Evolutionary conservation across 2,113 vertebrate genomes (phyloP).

Genomic region (Zeus faber): DNA sequence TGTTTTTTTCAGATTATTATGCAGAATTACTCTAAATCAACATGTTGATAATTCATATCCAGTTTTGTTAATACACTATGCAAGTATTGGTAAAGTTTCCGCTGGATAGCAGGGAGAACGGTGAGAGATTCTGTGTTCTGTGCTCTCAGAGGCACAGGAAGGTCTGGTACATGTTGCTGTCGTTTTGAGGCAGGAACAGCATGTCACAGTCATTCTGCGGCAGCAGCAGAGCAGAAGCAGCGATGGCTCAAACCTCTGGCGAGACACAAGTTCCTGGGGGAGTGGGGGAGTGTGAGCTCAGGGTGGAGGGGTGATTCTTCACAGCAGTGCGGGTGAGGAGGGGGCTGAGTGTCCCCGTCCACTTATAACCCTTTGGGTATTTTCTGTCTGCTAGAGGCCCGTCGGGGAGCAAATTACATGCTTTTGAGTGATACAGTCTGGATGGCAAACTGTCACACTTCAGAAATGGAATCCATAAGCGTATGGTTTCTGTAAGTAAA

Average conservation of each 20-base stretch:
- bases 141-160: no score
- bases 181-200: no score
- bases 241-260: slow-evolving; percentile 31
- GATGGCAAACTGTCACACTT: slow-evolving; percentile 37
- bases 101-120: no score
- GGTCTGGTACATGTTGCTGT: no score
- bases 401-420: slow-evolving; percentile 31
- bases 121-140: no score
- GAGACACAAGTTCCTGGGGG: slow-evolving; percentile 28
- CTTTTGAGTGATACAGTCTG: slow-evolving; percentile 25
- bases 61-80: no score
- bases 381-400: slow-evolving; percentile 44
- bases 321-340: slow-evolving; percentile 23
- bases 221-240: slow-evolving; percentile 20
- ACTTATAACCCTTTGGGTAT: slow-evolving; percentile 29
- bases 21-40: no score
- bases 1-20: no score
- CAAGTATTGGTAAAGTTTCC: no score
- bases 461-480: slow-evolving; percentile 30
- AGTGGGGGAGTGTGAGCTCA: neutral
- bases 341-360: slow-evolving; percentile 4
- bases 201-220: neutral
- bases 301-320: slow-evolving; percentile 18
- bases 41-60: no score
- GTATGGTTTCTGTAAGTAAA: slow-evolving; percentile 32